phyloP scores from a whole-genome alignment of 2,797 vertebrate genomes.

The Thamnophis elegans region DNA sequence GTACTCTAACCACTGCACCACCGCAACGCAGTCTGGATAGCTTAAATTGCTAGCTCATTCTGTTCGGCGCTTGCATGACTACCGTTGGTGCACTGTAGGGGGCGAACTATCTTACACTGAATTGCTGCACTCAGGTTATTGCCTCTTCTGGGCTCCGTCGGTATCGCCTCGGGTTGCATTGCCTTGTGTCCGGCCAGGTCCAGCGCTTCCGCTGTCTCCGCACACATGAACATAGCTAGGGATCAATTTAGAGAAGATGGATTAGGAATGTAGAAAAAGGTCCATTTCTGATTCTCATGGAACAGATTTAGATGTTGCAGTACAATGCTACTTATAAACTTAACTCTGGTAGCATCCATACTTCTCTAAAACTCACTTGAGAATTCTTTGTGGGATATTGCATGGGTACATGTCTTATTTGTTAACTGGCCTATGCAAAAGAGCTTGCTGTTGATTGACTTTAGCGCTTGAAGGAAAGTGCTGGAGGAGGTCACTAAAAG shows the following conservation, averaged over 20 bases:
- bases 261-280: not conserved
- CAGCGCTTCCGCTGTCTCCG: accelerated
- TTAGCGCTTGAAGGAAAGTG: not conserved
- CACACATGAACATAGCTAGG: not conserved
- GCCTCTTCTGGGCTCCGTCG: not conserved
- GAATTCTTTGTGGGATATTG: not conserved
- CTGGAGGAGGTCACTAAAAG: not conserved
- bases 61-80: not conserved
- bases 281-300: not conserved
- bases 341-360: not conserved
- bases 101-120: not conserved
- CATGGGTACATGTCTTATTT: not conserved
- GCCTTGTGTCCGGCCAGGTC: not conserved
- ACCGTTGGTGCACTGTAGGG: not conserved
- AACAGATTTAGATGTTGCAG: not conserved
- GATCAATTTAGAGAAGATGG: not conserved
- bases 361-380: not conserved
- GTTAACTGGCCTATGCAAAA: not conserved
- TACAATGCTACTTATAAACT: not conserved
- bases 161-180: accelerated
- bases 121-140: not conserved
- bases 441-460: not conserved
- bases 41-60: not conserved
- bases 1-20: too few relatives aligned
- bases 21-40: not conserved